A percentile compares a stretch with the other conserved stretches of the same genome.
Evolutionary conservation across 2,113 vertebrate genomes (phyloP).

Genomic region (Aplodontia rufa): DNA sequence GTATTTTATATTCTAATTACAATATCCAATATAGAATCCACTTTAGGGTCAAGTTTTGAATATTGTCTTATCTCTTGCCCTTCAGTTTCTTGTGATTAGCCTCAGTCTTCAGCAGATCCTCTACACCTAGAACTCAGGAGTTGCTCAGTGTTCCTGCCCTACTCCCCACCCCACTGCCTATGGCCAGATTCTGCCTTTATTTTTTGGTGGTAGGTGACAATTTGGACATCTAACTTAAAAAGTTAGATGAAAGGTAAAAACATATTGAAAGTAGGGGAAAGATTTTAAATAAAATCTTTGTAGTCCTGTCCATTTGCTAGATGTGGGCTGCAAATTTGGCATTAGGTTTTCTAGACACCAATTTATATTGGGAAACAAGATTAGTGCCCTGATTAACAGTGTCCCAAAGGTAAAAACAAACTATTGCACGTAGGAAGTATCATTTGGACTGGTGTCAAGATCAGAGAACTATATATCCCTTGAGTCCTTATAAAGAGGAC

Average conservation of each 20-base stretch:
- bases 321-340: not conserved
- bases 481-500: constrained; percentile 51
- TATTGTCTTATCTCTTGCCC: not conserved
- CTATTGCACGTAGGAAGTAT: not conserved
- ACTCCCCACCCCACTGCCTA: too few species aligned
- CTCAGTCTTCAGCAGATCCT: not conserved
- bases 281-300: not conserved
- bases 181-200: not conserved
- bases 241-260: not conserved
- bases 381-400: not conserved
- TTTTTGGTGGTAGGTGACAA: not conserved
- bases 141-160: not conserved
- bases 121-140: not conserved
- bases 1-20: not conserved
- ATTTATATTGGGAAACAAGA: constrained; percentile 24
- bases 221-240: not conserved
- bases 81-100: not conserved
- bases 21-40: not conserved
- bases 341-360: constrained; percentile 12
- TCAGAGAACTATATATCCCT: constrained; percentile 9
- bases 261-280: not conserved
- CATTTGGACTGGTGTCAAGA: constrained; percentile 28
- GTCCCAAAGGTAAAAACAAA: constrained; percentile 42
- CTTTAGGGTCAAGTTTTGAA: not conserved
- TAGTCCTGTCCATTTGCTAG: not conserved